Percentiles rank a stretch among this genome's conserved stretches.
Conservation (phyloP, 1,140 invertebrate genomes). For the Conopomorpha cramerella region DNA sequence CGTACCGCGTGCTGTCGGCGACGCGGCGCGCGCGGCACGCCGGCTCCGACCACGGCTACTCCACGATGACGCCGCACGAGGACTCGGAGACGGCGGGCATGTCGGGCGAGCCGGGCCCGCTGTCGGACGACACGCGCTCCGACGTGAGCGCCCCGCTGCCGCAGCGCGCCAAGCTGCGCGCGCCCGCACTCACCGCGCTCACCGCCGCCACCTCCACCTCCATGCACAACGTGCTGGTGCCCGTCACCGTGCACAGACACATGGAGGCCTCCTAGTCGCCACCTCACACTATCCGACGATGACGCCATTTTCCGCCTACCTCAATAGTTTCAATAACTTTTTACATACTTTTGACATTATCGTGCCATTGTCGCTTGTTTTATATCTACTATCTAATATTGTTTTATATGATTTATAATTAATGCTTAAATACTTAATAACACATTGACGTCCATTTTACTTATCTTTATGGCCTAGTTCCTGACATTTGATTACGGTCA, state of each 20-base stretch:
- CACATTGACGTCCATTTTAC: no score
- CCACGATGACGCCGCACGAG: constrained; percentile 92
- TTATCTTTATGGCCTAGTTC: no score
- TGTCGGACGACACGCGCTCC: constrained; percentile 64
- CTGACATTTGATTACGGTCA: no score
- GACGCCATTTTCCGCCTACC: no score
- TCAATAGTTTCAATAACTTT: no score
- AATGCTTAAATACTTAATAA: no score
- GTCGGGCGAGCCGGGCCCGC: constrained; percentile 64
- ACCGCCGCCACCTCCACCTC: constrained; percentile 61
- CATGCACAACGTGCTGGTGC: constrained; percentile 76
- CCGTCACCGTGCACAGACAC: constrained; percentile 85
- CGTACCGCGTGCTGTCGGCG: constrained; percentile 82
- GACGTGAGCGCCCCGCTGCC: constrained; percentile 66
- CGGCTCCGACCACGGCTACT: constrained; percentile 93
- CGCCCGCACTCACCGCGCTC: constrained; percentile 81
- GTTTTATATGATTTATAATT: no score
- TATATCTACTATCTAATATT: no score
- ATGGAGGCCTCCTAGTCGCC: constrained; percentile 64
- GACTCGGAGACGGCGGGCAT: constrained; percentile 81
- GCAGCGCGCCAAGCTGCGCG: constrained; percentile 65
- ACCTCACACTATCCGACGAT: neutral
- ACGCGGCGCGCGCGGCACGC: constrained; percentile 77
- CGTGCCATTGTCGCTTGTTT: no score
- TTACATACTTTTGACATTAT: no score